Evolutionary conservation across 2,888 invertebrate species (phyloP).

Genomic region (Drosophila tanythrix): DNA sequence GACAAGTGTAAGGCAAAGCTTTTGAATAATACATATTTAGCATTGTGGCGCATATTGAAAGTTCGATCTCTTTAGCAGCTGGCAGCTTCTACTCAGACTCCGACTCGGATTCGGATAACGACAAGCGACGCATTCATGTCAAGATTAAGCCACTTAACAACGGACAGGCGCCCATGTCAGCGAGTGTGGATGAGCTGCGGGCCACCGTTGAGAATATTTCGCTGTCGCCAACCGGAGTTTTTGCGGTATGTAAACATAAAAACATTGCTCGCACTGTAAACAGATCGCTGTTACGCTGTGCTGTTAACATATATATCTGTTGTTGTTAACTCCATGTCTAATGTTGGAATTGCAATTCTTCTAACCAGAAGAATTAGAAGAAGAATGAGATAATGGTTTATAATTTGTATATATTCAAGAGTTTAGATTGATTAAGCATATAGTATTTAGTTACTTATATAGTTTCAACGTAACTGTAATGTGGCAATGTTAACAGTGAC

Average conservation of each 20-base stretch:
- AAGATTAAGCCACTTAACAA: constrained; percentile 97
- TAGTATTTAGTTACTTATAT: neutral
- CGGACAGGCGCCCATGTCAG: constrained; percentile 94
- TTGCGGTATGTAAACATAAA: constrained; percentile 85
- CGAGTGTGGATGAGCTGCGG: constrained; percentile 97
- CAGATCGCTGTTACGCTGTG: neutral
- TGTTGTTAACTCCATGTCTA: neutral
- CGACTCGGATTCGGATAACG: constrained; percentile 94
- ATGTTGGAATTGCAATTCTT: neutral
- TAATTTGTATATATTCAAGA: neutral
- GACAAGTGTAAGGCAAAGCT: constrained; percentile 80
- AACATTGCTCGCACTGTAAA: neutral
- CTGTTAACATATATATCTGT: neutral
- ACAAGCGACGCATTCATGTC: constrained; percentile 95
- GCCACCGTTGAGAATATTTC: constrained; percentile 97
- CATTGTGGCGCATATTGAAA: constrained; percentile 8
- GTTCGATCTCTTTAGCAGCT: constrained; percentile 81
- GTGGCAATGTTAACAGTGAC: neutral
- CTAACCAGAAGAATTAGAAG: no score
- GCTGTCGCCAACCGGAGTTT: constrained; percentile 90
- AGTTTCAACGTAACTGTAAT: neutral
- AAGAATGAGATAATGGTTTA: neutral
- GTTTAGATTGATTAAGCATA: neutral
- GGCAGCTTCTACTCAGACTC: constrained; percentile 95
- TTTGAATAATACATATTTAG: neutral